phyloP scores from a whole-genome alignment of 2,797 vertebrate genomes.

The Hemitrygon akajei region DNA sequence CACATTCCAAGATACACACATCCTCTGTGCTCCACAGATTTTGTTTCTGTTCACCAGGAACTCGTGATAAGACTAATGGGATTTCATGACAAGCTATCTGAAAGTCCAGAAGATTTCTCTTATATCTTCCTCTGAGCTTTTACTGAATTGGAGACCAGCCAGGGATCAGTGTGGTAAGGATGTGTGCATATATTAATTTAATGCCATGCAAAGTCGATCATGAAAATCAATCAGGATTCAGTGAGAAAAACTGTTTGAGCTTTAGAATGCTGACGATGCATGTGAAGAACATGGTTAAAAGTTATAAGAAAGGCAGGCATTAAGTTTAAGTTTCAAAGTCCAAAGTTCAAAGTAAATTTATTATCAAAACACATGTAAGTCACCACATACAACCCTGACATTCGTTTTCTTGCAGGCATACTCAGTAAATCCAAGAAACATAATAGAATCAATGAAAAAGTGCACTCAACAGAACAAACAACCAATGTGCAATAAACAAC shows the following conservation, averaged over 20 bases:
- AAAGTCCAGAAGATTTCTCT: background rate
- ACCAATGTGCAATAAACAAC: no score
- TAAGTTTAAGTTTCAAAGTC: background rate
- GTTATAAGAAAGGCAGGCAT: background rate
- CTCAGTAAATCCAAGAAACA: no score
- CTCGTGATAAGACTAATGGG: background rate
- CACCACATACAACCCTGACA: no score
- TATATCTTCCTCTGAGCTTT: background rate
- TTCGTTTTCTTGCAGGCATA: no score
- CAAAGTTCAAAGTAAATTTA: no score
- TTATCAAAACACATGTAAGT: no score
- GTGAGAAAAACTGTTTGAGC: background rate
- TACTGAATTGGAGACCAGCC: background rate
- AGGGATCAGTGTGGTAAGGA: background rate
- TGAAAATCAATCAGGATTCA: conserved; percentile 17
- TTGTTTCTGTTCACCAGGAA: background rate
- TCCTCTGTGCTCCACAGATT: background rate
- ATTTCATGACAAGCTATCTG: background rate
- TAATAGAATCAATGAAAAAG: no score
- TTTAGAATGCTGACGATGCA: background rate
- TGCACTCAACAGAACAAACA: no score
- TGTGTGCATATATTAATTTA: background rate
- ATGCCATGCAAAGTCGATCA: background rate
- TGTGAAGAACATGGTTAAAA: background rate
- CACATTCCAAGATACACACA: background rate